Percentiles rank a stretch among this genome's conserved stretches.
These are phyloP conservation scores for Eupeodes corollae DNA, from an alignment of 1,140 invertebrate species.

Conservation along the genomic window DNA sequence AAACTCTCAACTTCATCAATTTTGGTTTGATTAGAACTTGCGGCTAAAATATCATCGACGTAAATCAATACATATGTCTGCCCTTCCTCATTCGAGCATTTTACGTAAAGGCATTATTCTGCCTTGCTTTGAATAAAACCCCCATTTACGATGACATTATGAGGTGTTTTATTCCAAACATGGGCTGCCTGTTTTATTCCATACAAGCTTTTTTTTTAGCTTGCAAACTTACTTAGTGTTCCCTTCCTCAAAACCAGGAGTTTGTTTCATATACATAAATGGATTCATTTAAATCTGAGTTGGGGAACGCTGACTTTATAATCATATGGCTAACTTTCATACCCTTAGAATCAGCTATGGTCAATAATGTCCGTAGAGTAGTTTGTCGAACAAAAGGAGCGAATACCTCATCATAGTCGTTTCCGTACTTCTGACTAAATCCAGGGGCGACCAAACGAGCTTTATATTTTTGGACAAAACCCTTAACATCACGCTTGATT, in stretches of 20 bases:
- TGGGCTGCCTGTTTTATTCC: neutral
- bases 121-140: too few species aligned
- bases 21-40: too few species aligned
- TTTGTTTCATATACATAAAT: constrained; percentile 39
- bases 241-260: too few species aligned
- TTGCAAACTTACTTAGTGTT: too few species aligned
- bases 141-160: too few species aligned
- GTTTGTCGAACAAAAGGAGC: constrained; percentile 11
- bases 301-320: constrained; percentile 30
- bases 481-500: too few species aligned
- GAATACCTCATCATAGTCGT: constrained; percentile 22
- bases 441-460: constrained; percentile 32
- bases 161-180: neutral
- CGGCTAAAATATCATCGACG: constrained; percentile 1
- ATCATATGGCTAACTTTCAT: constrained; percentile 29
- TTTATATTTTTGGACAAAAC: too few species aligned
- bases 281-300: constrained; percentile 27
- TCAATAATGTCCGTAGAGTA: constrained; percentile 1
- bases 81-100: neutral
- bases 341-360: neutral
- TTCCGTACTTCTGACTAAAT: constrained; percentile 25
- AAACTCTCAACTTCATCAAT: too few species aligned
- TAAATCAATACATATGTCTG: neutral
- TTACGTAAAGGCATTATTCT: neutral
- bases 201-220: too few species aligned